These are phyloP conservation scores for Scleropages formosus DNA, from an alignment of 2,797 vertebrate species.

Conservation along the genomic window DNA sequence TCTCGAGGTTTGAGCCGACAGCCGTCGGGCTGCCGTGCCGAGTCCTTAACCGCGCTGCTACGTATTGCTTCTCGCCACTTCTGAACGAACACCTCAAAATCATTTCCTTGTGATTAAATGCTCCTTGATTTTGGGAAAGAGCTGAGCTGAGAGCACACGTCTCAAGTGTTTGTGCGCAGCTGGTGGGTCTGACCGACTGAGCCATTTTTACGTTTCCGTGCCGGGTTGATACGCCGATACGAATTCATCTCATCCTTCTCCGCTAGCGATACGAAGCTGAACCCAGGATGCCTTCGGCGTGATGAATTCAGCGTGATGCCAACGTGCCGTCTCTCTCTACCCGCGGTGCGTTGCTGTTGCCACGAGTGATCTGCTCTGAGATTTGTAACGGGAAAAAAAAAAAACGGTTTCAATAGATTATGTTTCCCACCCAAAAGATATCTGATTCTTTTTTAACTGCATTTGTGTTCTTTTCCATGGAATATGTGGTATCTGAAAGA, in stretches of 20 bases:
- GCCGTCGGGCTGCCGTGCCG: too few species aligned
- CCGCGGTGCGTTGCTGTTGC: background rate
- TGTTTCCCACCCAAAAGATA: slow-evolving; percentile 11
- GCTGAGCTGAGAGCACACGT: background rate
- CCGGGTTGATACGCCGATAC: background rate
- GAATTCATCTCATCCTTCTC: background rate
- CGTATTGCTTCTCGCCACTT: too few species aligned
- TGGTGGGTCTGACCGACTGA: too few species aligned
- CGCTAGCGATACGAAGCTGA: background rate
- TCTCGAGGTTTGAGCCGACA: background rate
- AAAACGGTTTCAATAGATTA: background rate
- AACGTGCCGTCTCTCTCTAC: background rate
- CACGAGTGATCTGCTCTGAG: background rate
- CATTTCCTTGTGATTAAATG: too few species aligned
- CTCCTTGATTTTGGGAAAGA: background rate
- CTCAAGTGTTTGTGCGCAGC: too few species aligned
- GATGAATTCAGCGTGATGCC: background rate
- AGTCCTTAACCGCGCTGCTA: too few species aligned
- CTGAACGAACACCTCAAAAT: too few species aligned
- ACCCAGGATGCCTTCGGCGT: background rate
- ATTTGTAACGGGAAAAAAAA: slow-evolving; percentile 12
- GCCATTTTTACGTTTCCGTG: background rate
- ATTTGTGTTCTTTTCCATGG: slow-evolving; percentile 2
- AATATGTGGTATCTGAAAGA: slow-evolving; percentile 17
- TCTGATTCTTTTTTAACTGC: slow-evolving; percentile 35